phyloP scores from a whole-genome alignment of 1,140 invertebrate species.

The Musca vetustissima region DNA sequence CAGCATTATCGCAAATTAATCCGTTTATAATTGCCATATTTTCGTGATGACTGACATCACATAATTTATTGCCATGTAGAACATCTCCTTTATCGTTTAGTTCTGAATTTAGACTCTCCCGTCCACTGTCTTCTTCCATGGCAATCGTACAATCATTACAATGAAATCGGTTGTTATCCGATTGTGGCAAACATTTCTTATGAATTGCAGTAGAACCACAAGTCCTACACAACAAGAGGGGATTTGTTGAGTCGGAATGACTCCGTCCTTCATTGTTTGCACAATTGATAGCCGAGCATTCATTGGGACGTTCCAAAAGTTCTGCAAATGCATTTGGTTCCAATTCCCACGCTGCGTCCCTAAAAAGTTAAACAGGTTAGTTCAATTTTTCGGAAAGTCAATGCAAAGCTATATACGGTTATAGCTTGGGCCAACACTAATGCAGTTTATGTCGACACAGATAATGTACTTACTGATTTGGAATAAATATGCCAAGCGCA shows the following conservation, averaged over 20 bases:
- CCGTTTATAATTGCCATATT: not conserved
- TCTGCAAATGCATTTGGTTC: slow-evolving; percentile 54
- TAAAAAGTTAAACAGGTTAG: not conserved
- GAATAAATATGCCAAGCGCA: slow-evolving; percentile 65
- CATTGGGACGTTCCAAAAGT: slow-evolving; percentile 44
- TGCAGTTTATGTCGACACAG: not conserved
- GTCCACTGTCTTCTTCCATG: slow-evolving; percentile 22
- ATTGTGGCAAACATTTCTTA: not conserved
- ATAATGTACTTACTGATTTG: slow-evolving; percentile 54
- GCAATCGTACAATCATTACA: slow-evolving; percentile 24
- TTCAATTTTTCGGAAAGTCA: too few species aligned
- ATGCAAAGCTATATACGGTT: too few species aligned
- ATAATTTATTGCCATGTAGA: not conserved
- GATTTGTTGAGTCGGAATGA: not conserved
- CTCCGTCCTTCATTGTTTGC: slow-evolving; percentile 36
- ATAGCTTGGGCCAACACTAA: too few species aligned
- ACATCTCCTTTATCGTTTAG: not conserved
- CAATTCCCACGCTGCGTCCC: not conserved
- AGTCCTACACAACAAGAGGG: slow-evolving; percentile 17
- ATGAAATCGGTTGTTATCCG: slow-evolving; percentile 15
- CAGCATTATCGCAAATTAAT: too few species aligned
- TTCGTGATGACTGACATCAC: slow-evolving; percentile 13
- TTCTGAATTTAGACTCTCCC: not conserved
- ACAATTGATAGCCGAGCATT: slow-evolving; percentile 45
- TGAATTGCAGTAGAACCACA: slow-evolving; percentile 28